A percentile compares a stretch with the other conserved stretches of the same genome.
These are phyloP conservation scores for Helicolenus hilgendorfi DNA, from an alignment of 2,797 vertebrate species.

Conservation along the genomic window DNA sequence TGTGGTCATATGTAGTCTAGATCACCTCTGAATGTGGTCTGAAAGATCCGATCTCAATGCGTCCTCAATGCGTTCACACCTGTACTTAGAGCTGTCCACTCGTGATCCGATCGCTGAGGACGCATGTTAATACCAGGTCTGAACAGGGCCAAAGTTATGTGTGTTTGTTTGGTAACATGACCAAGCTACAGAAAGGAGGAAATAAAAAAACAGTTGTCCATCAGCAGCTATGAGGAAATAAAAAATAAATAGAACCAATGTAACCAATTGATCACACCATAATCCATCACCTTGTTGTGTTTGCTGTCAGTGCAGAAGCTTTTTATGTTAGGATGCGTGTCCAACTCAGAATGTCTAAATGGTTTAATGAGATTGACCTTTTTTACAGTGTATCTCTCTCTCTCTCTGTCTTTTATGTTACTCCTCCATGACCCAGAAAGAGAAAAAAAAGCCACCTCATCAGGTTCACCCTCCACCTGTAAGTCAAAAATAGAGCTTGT, in stretches of 20 bases:
- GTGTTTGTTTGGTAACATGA: background rate
- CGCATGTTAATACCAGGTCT: too few relatives aligned
- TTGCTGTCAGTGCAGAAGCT: background rate
- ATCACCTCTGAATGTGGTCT: too few relatives aligned
- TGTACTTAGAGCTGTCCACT: too few relatives aligned
- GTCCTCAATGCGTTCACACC: too few relatives aligned
- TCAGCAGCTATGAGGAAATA: background rate
- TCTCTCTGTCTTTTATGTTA: slow-evolving; percentile 21
- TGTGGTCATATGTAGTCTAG: too few relatives aligned
- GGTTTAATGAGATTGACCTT: slow-evolving; percentile 41
- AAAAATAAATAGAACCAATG: background rate
- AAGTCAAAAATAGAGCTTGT: slow-evolving; percentile 60
- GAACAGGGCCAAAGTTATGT: too few relatives aligned
- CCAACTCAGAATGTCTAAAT: background rate
- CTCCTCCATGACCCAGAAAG: slow-evolving; percentile 69
- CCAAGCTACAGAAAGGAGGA: background rate
- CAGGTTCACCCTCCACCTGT: slow-evolving; percentile 62
- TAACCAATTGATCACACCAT: background rate
- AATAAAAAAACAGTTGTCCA: background rate
- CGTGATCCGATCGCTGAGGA: too few relatives aligned
- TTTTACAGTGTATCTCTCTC: slow-evolving; percentile 17
- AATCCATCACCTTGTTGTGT: background rate
- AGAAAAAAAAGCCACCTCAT: slow-evolving; percentile 69
- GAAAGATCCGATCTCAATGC: too few relatives aligned
- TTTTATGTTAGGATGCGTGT: background rate